A percentile compares a stretch with the other conserved stretches of the same genome.
Conservation (phyloP, 37 sponge, comb jelly and placozoan genomes). For the Ianthella basta region DNA sequence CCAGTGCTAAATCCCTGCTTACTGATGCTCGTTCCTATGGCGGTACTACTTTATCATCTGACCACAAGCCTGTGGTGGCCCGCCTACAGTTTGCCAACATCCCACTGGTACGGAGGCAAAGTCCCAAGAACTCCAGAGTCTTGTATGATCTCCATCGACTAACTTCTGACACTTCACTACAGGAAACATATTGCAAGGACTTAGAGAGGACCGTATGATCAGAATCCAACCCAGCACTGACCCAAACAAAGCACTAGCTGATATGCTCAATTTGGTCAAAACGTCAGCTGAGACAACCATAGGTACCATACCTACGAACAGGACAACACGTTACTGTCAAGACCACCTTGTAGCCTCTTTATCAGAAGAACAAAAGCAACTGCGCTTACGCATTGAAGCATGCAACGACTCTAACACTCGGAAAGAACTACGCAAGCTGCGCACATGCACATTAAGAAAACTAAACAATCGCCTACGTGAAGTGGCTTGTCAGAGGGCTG, state of each 20-base stretch:
- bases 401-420: too few relatives aligned
- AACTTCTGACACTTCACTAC: not conserved
- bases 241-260: not conserved
- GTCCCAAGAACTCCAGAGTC: not conserved
- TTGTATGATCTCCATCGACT: not conserved
- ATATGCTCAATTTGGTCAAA: not conserved
- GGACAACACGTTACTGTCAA: too few relatives aligned
- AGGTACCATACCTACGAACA: too few relatives aligned
- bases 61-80: slow-evolving; percentile 18
- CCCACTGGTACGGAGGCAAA: not conserved
- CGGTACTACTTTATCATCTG: slow-evolving; percentile 12
- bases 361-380: too few relatives aligned
- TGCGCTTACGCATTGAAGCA: too few relatives aligned
- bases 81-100: slow-evolving; percentile 17
- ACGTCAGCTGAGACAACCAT: not conserved
- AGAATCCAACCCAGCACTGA: not conserved
- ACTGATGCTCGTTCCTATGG: slow-evolving; percentile 26
- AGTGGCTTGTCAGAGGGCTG: too few relatives aligned
- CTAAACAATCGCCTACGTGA: too few relatives aligned
- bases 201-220: not conserved
- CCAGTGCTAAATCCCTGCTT: not conserved
- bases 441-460: too few relatives aligned
- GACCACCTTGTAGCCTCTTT: too few relatives aligned
- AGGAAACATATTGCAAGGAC: slow-evolving; percentile 8
- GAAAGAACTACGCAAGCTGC: too few relatives aligned